Evolutionary conservation across 2,113 vertebrate species (phyloP).

Genomic region (Seriola quinqueradiata): DNA sequence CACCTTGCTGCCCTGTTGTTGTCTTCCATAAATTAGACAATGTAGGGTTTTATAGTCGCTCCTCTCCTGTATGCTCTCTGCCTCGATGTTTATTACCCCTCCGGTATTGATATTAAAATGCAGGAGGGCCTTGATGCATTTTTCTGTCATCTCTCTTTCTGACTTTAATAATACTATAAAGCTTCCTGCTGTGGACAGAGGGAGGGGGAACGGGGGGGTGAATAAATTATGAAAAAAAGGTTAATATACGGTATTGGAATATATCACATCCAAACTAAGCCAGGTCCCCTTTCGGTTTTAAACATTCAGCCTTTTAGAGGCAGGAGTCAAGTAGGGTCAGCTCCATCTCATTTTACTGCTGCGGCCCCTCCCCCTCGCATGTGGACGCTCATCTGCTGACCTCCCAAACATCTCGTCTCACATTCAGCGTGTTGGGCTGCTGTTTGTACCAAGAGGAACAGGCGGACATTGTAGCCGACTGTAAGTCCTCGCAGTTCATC

Average conservation of each 20-base stretch:
- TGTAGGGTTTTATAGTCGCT: slow-evolving; percentile 84
- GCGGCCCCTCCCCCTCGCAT: slow-evolving; percentile 47
- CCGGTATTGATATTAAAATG: slow-evolving; percentile 84
- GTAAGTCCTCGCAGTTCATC: slow-evolving; percentile 16
- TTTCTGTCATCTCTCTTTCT: slow-evolving; percentile 83
- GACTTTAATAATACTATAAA: slow-evolving; percentile 88
- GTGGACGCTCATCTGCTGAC: slow-evolving; percentile 43
- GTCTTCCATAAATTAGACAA: slow-evolving; percentile 87
- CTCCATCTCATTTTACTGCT: slow-evolving; percentile 82
- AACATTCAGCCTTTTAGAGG: slow-evolving; percentile 80
- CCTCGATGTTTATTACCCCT: slow-evolving; percentile 81
- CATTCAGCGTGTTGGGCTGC: slow-evolving; percentile 1
- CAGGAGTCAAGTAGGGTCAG: slow-evolving; percentile 82
- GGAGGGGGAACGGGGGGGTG: slow-evolving; percentile 38
- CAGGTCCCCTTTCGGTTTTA: slow-evolving; percentile 72
- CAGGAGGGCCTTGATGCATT: slow-evolving; percentile 82
- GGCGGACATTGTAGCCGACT: slow-evolving; percentile 1
- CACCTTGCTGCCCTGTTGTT: slow-evolving; percentile 79
- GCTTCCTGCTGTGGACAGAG: slow-evolving; percentile 73
- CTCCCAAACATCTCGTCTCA: slow-evolving; percentile 45
- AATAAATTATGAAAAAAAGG: slow-evolving; percentile 81
- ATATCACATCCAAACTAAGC: slow-evolving; percentile 77
- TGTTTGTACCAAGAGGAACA: not conserved
- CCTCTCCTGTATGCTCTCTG: slow-evolving; percentile 69
- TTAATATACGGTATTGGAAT: slow-evolving; percentile 82